phyloP scores from a whole-genome alignment of 1,140 invertebrate species.

The Drosophila malerkotliana region DNA sequence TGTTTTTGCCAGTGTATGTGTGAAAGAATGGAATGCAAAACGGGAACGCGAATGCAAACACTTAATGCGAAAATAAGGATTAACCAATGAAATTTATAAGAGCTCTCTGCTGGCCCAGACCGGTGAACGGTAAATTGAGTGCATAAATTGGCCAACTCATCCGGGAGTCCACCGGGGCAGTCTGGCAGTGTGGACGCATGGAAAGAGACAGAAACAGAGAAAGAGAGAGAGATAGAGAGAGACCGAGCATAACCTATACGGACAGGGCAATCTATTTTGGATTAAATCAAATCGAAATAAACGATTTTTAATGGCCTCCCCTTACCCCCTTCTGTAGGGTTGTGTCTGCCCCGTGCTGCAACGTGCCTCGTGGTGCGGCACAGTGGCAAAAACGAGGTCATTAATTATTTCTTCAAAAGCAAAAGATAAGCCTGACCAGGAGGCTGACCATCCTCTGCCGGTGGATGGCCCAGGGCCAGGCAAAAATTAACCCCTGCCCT shows the following conservation, averaged over 20 bases:
- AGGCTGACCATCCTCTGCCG: constrained; percentile 8
- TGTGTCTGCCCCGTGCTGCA: constrained; percentile 4
- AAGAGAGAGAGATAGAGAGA: background rate
- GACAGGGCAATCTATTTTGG: constrained; percentile 82
- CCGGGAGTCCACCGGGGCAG: background rate
- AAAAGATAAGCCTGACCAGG: constrained; percentile 74
- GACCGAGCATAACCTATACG: constrained; percentile 2
- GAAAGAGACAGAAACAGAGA: too few relatives aligned
- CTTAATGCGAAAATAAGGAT: constrained; percentile 83
- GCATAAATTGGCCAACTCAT: constrained; percentile 75
- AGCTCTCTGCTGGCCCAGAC: constrained; percentile 36
- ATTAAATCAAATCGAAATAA: constrained; percentile 84
- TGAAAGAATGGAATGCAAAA: too few relatives aligned
- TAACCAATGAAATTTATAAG: constrained; percentile 84
- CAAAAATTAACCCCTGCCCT: background rate
- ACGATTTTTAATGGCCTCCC: constrained; percentile 83
- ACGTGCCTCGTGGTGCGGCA: constrained; percentile 37
- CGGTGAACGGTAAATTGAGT: constrained; percentile 72
- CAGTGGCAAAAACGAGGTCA: constrained; percentile 84
- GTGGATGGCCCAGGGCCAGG: constrained; percentile 5
- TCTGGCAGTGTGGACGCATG: background rate
- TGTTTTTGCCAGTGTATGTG: too few relatives aligned
- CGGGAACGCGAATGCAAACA: constrained; percentile 14
- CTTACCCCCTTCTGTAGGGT: background rate
- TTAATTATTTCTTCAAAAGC: constrained; percentile 84